Base-by-base conservation (phyloP, 1,140 invertebrate species). In the Drosophila mojavensis region DNA sequence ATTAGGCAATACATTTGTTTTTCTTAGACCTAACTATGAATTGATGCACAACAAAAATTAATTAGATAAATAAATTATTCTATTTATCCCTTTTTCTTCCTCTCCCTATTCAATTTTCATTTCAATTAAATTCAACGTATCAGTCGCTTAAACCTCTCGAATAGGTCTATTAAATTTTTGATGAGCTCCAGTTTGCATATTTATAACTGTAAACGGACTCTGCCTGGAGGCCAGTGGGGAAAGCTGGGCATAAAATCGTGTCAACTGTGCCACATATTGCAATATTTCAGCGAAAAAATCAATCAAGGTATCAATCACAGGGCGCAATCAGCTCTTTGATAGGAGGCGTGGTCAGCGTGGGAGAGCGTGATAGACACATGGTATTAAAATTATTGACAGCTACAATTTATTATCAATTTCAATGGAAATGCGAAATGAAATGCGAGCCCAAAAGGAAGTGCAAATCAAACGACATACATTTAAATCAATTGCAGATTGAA, bases 331-430 rank as follows among this genome's bases (percentile, higher is more conserved):
- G 17, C 51, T 13, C 39, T 26, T 39, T 55, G 51, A 30, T 41
- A 4, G 1, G 45, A 71, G 71, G 62, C 63, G 72, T 76, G 60
- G 71, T 7, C 36, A 24, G 9, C 17, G 13, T 15, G 24, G 43
- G 66, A 62, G 62, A 45, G 71, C 54, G 65, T 86, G 78, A 86
- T 81, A 78, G 81, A 85, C 81, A 85, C 70, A 69, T 54, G 75
- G 81, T 75, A 85, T 85, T 85, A 85, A 85, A 85, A 85, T 78
- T 85, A 85, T 84, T 85, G 81, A 85, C 81, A 85, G 82, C 70
- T 60, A 85, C 82, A 81, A 85, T 85, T 85, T 85, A 85, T 85
- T 85, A 85, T 85, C 78, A 85, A 85, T 84, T 77, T 67, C 50
- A 58, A 59, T 76, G 68, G 64, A 55, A 66, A 62, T 47, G 74